Percentiles rank a stretch among this genome's conserved stretches.
These are phyloP conservation scores for Stomatorhinus walkeri DNA, from an alignment of 2,797 vertebrate species.

Conservation along the genomic window DNA sequence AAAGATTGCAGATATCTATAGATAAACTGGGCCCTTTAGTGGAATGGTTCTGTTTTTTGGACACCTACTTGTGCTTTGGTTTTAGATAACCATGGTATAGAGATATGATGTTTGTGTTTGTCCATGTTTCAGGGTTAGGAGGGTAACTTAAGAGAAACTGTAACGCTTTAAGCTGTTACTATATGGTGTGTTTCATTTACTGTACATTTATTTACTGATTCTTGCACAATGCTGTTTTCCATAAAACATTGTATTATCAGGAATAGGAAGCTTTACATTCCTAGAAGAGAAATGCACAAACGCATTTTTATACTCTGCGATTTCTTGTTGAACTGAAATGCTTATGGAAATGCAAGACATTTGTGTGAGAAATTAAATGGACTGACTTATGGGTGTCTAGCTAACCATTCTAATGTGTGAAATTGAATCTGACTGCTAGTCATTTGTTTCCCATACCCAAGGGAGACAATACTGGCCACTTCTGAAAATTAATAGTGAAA, in stretches of 20 bases:
- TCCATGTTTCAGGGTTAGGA: neutral
- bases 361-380: neutral
- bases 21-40: constrained; percentile 33
- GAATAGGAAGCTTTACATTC: neutral
- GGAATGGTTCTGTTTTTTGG: neutral
- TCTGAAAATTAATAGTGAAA: neutral
- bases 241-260: neutral
- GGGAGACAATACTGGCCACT: neutral
- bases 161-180: neutral
- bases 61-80: constrained; percentile 27
- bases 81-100: neutral
- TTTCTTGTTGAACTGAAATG: neutral
- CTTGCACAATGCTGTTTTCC: neutral
- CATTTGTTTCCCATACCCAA: neutral
- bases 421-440: neutral
- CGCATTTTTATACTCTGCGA: neutral
- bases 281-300: neutral
- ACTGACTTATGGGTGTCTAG: neutral
- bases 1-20: constrained; percentile 26
- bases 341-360: neutral
- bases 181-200: neutral
- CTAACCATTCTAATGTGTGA: neutral
- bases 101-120: constrained; percentile 5
- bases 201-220: neutral
- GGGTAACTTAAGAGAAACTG: constrained; percentile 8